Evolutionary conservation across 2,797 vertebrate species (phyloP).

Genomic region (Coregonus sp.): DNA sequence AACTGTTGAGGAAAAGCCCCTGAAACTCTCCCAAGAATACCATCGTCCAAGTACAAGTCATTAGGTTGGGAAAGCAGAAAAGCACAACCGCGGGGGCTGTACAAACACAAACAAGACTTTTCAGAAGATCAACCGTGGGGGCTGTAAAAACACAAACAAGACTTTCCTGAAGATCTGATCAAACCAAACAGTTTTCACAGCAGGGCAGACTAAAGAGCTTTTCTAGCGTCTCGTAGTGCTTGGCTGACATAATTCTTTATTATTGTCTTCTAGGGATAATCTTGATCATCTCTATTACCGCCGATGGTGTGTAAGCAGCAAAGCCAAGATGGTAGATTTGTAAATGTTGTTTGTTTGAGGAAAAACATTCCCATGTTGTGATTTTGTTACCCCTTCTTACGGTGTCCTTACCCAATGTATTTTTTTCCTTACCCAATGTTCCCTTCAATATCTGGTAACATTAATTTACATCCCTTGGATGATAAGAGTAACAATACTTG

Average conservation of each 20-base stretch:
- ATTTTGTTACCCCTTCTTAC: neutral
- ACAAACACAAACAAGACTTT: neutral
- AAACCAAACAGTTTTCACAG: slow-evolving; percentile 10
- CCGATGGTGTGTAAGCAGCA: neutral
- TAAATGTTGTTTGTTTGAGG: neutral
- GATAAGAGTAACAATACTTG: slow-evolving; percentile 5
- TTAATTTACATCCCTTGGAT: neutral
- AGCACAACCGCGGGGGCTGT: neutral
- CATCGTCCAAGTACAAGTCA: neutral
- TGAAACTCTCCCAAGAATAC: neutral
- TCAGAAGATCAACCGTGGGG: no score
- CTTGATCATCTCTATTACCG: neutral
- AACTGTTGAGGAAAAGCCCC: neutral
- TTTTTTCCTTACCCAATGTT: no score
- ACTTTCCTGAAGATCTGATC: neutral
- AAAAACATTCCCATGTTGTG: neutral
- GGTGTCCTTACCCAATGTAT: neutral
- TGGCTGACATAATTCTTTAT: neutral
- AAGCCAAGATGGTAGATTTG: neutral
- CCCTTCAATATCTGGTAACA: neutral
- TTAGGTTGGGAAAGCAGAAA: slow-evolving; percentile 7
- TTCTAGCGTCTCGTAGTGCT: neutral
- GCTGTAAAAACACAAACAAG: no score
- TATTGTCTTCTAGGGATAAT: neutral
- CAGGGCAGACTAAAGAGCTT: neutral